Evolutionary conservation across 2,797 vertebrate genomes (phyloP), one percentile per base, ranked within the genome.

Genomic region (Sitta carolinensis): DNA sequence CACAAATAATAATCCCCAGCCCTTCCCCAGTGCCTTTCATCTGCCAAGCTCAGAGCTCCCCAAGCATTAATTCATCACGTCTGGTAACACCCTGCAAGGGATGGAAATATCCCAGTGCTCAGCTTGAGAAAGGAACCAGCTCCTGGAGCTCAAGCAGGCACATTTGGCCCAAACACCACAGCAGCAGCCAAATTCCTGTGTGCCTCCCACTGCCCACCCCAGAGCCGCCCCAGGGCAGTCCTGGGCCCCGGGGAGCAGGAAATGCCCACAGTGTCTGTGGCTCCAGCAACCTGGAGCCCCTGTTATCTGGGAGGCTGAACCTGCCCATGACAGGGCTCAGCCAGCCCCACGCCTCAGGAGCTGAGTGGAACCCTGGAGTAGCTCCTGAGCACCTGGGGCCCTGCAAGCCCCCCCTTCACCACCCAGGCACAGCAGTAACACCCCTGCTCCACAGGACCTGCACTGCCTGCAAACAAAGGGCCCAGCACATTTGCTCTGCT

Each of bases 1-100:
- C 89, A 85, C 93, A 93, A 93, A 74, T 63, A 95, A 95, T 19
- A 90, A 94, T 43, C 70, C 91, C 66, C 47, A 32, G 81, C 43
- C 58, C 81, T 84, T 88, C 70, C 47, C 17, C 72, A 89, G 67
- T 0, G 43, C 78, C 94, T 95, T 96, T 96, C 92, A 93, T 92
- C 84, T 77, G 78, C 36, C 57, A 61, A 80, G 75, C 93, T 90
- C 81, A 87, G 80, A 93, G 92, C 94, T 87, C 85, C 32, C n/a
- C 10, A 23, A 40, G 11, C 38, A 64, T 90, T 90, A 85, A 93
- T 63, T 90, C 84, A 87, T 61, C 74, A 92, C 29, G 52, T 12
- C 90, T 92, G 86, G 48, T 43, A 90, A 76, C 91, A 84, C 54
- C 57, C 93, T 89, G 81, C 17, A 5, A 88, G 63, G 73, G 55